Evolutionary conservation across 2,888 invertebrate species (phyloP), one percentile per base, ranked within the genome.

Genomic region (Rhabditoides inermis): DNA sequence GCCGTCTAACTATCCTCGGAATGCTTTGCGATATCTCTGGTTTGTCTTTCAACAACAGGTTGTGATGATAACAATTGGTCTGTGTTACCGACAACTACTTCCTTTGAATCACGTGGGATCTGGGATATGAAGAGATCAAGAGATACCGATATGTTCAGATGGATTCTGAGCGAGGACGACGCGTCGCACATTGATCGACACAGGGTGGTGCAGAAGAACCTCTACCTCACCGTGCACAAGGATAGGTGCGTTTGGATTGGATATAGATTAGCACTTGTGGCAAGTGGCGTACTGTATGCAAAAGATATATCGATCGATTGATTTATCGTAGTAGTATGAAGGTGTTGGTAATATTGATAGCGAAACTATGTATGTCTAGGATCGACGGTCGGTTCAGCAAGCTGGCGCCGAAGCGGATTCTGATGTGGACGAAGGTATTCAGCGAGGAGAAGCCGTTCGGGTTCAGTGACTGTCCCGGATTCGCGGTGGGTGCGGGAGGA

Each of bases 371-470:
- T 37, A 26, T 27, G 44, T 56, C 10, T 48, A 63, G 67, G 45
- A 65, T 67, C 40, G 63, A 58, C 18, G 51, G 47, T 23, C 60
- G 63, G 15, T 64, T 65, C 48, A 58, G 56, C 15, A 58, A 45
- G 7, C 45, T 66, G 20, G 56, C 64, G 1, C 68, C 64, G 20
- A 66, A 68, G 41, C 27, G 63, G 37, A 69, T 73, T 52, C 61
- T 73, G 40, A 55, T 63, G 36, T 73, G 72, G 70, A 73, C 73
- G 10, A 58, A 58, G 23, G 53, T 74, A 18, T 72, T 72, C 45
- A 53, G 62, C 15, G 39, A 37, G 3, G 32, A 32, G 10, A 30
- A 40, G 27, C 12, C 45, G 15, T 20, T 30, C 2, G 28, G 22
- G 26, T 36, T 65, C 20, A 18, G 45, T 4, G 63, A 65, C 48